Conservation (phyloP, 2,888 invertebrate genomes). For the Pecten maximus region DNA sequence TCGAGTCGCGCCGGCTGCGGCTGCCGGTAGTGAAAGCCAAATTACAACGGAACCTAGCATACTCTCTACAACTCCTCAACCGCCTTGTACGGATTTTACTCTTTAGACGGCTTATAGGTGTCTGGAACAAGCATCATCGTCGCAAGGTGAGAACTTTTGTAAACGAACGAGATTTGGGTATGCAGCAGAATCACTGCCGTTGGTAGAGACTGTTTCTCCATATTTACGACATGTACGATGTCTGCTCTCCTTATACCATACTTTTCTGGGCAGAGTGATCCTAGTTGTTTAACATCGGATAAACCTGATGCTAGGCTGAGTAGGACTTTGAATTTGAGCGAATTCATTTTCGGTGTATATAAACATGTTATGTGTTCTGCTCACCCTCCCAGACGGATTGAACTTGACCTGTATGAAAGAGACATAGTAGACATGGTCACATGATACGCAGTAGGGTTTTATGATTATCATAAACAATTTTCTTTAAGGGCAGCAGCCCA, state of each 20-base stretch:
- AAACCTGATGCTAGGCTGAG: conserved; percentile 35
- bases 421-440: conserved; percentile 47
- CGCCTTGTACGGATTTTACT: neutral
- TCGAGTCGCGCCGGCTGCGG: no score
- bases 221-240: neutral
- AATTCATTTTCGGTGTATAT: conserved; percentile 43
- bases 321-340: neutral
- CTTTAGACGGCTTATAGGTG: neutral
- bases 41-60: no score
- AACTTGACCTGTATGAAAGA: no score
- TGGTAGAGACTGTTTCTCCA: conserved; percentile 43
- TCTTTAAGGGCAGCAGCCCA: conserved; percentile 41
- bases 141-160: neutral
- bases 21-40: no score
- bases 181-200: neutral
- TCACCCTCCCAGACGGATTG: conserved; percentile 22
- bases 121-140: neutral
- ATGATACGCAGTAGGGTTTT: conserved; percentile 43
- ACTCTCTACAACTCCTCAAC: no score
- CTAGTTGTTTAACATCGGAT: neutral
- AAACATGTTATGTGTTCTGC: conserved; percentile 42
- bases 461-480: conserved; percentile 46
- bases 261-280: neutral
- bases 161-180: neutral
- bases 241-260: neutral